Base-by-base conservation (phyloP, 2,113 vertebrate species). In the Copsychus sechellarum region DNA sequence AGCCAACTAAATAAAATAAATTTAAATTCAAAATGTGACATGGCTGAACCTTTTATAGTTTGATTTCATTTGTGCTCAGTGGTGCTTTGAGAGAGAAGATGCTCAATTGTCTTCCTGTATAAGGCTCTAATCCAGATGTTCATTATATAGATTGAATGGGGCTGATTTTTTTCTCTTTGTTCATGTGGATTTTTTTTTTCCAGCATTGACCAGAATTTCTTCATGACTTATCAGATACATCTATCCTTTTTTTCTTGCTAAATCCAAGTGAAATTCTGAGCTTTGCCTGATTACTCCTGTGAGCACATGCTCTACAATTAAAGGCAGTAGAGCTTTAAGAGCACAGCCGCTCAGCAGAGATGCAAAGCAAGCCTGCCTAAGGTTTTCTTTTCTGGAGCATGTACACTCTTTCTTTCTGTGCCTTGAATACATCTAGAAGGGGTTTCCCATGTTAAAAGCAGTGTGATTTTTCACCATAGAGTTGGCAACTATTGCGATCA, bases 61-160 rank as follows among this genome's bases (percentile, higher is more conserved):
- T 78, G 40, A 92, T 93, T 87, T 88, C 36, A 0, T 95, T 78
- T 87, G 33, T 92, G 48, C 38, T 88, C 20, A 18, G 17, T 25
- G n/a, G 40, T 61, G n/a, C 84, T 89, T 84, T 81, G 61, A 86
- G 57, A 60, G 53, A 51, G 42, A 88, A 83, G 66, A 61, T 2
- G 14, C 53, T 81, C 56, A 81, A 36, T 88, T 92, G 12, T 71
- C 86, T 61, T 83, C 17, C 47, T 61, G 8, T 83, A 70, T 17
- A 78, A 93, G 69, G 40, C 56, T n/a, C 51, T 93, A 91, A 94
- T 92, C 64, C 60, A 60, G 60, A 81, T 80, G 91, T 92, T 88
- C 83, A 81, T 95, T 81, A 64, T 3, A 3, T 33, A n/a, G 48
- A 79, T 93, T 79, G 84, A 90, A 86, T 71, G 57, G 16, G 43